Base-by-base conservation (phyloP, 2,113 vertebrate genomes). In the Cygnus buccinator region DNA sequence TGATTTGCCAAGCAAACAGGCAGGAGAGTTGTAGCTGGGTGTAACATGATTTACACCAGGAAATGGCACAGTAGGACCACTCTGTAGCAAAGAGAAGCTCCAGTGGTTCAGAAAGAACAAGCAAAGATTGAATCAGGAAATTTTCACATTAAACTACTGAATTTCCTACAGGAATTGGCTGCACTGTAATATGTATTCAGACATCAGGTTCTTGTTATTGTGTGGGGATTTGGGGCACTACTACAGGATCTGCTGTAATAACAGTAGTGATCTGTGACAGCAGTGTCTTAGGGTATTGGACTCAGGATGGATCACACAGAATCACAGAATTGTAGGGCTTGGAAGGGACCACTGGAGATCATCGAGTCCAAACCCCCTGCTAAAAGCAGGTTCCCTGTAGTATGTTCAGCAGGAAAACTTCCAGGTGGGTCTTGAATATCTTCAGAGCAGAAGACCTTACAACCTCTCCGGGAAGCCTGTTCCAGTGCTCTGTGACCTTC, bases 81-180 rank as follows among this genome's bases (percentile, higher is more conserved):
- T 78, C 61, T 41, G 48, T 44, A 88, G 68, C 46, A 81, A 90
- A 80, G 57, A 95, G 44, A 35, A 72, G 76, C 88, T 90, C 67
- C 74, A 85, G 62, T 76, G 80, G 31, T 48, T 94, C 83, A 93
- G 83, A 90, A 96, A 93, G 76, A 94, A 81, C 79, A 93, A 90
- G 83, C 21, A 18, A 72, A 92, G 65, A 92, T 17, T 75, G 83
- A 94, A 92, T 46, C 73, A 89, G 57, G 58, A 93, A 65, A 90
- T 90, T 89, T 95, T 86, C 83, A 84, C 57, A 54, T 84, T 96
- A 91, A 96, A 90, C 75, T 89, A 41, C 50, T 71, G 52, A 73
- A 73, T 92, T 44, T 94, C 95, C 90, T 95, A 14, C 44, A 76
- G 72, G 83, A 93, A 89, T 86, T 92, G 70, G 26, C 65, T 68